Base-by-base conservation (phyloP, 1,140 invertebrate genomes). In the Nautilus pompilius region DNA sequence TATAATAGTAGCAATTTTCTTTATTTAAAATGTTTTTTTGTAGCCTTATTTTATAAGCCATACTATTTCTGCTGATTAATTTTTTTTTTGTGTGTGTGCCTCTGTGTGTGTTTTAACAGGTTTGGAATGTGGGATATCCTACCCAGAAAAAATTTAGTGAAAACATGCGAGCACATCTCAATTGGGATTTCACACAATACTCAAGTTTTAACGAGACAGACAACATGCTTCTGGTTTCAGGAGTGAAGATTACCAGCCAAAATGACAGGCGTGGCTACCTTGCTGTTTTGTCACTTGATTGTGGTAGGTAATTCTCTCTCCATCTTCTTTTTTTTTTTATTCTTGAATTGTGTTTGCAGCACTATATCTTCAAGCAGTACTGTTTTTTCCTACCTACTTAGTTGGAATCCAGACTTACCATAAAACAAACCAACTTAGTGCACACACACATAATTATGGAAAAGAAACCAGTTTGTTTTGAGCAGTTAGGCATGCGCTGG, bases 151-250 rank as follows among this genome's bases (percentile, higher is more conserved):
- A 90, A 77, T 90, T 91, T 80, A 86, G 86, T 68, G 85, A 87
- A 69, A 89, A 93, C 71, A 93, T 94, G 57, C 54, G 66, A 90
- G 91, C 91, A 74, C 90, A 91, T n/a, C 91, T 91, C 71, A 87
- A 86, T 60, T 94, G 92, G 92, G 92, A 93, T 76, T 93, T 92
- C 65, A 93, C 92, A 0, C 92, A 93, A 77, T 93, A 89, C 78
- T 92, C 90, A 5, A 90, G 93, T 75, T 94, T 93, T 70, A 94
- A 94, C 84, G 87, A 89, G 65, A 87, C 87, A 15, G 92, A 94
- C 82, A 91, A 89, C 1, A 82, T 93, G 26, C 80, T 94, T 1
- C 82, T 94, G 13, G 92, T 75, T 24, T 75, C 73, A 3, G 72
- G 73, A 66, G 73, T 75, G 6, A 73, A 70, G 36, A 69, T 65